A percentile compares a stretch with the other conserved stretches of the same genome.
Conservation (phyloP, 2,888 invertebrate species). For the Acronicta psi region DNA sequence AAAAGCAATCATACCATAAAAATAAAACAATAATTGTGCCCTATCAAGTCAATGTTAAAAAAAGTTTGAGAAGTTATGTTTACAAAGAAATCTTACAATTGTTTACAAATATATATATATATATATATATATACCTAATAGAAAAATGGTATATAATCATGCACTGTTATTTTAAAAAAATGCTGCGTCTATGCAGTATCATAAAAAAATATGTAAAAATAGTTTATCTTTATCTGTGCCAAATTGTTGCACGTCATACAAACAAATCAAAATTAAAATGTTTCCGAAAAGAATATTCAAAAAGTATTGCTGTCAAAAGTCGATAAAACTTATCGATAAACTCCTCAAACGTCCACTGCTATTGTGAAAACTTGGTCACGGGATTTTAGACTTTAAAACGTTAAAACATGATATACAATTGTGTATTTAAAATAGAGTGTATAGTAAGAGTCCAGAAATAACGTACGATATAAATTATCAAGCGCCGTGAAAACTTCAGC, state of each 20-base stretch:
- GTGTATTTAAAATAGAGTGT: conserved; percentile 17
- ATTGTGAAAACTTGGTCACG: conserved; percentile 34
- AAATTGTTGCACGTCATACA: conserved; percentile 16
- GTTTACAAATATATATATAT: no score
- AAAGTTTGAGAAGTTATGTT: no score
- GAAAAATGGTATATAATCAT: no score
- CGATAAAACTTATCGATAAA: conserved; percentile 56
- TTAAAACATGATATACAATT: conserved; percentile 11
- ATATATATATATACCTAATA: no score
- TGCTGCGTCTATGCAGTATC: no score
- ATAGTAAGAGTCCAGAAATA: conserved; percentile 59
- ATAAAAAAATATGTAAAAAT: no score
- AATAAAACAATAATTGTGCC: no score
- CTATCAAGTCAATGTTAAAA: no score
- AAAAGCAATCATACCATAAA: no score
- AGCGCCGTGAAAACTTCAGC: conserved; percentile 66
- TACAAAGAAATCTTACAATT: no score
- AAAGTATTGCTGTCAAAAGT: conserved; percentile 43
- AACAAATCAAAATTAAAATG: conserved; percentile 21
- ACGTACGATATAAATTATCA: conserved; percentile 56
- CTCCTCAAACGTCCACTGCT: conserved; percentile 21
- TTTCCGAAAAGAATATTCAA: conserved; percentile 19
- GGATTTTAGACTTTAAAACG: conserved; percentile 18
- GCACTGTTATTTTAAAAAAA: no score
- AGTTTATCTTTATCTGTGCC: background rate